A percentile compares a stretch with the other conserved stretches of the same genome.
These are phyloP conservation scores for Dendrocincla fuliginosa DNA, from an alignment of 2,797 vertebrate species.

Conservation along the genomic window DNA sequence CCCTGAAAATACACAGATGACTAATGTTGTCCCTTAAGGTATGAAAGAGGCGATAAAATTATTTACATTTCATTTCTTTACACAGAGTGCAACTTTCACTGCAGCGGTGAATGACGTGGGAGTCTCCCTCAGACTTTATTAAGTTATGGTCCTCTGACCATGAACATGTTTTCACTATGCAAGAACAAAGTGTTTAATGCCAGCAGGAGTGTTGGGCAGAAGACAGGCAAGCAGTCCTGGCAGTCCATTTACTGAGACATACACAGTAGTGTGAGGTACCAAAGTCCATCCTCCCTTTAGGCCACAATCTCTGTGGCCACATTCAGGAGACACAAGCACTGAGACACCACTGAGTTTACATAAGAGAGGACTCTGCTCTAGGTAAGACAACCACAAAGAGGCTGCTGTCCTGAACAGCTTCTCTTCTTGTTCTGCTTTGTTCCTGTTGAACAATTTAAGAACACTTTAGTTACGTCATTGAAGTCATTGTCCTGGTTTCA, in stretches of 20 bases:
- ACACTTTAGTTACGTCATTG: background rate
- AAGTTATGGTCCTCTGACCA: background rate
- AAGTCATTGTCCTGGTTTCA: background rate
- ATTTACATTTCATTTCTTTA: slow-evolving; percentile 28
- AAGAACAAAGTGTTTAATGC: background rate
- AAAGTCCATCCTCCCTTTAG: background rate
- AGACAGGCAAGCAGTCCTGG: background rate
- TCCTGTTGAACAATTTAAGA: background rate
- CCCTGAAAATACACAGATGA: slow-evolving; percentile 18
- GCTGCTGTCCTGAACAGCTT: background rate
- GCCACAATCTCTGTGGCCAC: background rate
- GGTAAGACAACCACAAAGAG: background rate
- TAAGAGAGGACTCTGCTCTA: background rate
- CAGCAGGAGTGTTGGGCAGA: background rate
- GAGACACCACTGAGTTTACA: background rate
- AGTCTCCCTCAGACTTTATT: background rate
- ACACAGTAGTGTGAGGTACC: background rate
- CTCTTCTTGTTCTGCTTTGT: background rate
- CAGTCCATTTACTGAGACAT: background rate
- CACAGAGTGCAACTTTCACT: background rate
- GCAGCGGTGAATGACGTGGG: background rate
- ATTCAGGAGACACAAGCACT: background rate
- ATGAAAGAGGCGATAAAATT: slow-evolving; percentile 5
- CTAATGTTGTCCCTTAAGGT: slow-evolving; percentile 7
- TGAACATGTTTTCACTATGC: background rate